Evolutionary conservation across 2,888 invertebrate genomes (phyloP).

Genomic region (Timandra comae): DNA sequence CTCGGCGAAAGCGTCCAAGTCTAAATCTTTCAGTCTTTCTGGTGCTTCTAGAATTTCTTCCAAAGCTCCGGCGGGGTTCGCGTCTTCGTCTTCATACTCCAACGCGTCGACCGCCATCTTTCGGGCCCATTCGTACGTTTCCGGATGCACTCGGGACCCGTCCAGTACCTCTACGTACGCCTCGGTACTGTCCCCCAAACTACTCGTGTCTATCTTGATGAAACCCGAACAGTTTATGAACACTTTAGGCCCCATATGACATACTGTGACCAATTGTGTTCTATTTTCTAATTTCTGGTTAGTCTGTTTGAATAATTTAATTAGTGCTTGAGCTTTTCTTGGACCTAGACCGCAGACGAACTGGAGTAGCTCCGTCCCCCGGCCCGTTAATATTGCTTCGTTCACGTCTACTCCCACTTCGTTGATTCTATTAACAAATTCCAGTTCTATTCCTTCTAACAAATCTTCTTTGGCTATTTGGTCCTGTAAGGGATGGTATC

Average conservation of each 20-base stretch:
- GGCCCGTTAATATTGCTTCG: conserved; percentile 90
- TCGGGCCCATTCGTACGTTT: conserved; percentile 99
- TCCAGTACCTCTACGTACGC: conserved; percentile 97
- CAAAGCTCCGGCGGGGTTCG: conserved; percentile 96
- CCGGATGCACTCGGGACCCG: conserved; percentile 98
- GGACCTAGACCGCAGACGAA: conserved; percentile 98
- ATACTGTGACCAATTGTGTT: conserved; percentile 95
- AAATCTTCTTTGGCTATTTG: conserved; percentile 90
- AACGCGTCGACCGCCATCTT: conserved; percentile 99
- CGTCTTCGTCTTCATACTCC: conserved; percentile 98
- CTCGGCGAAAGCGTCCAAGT: conserved; percentile 98
- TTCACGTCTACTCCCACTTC: conserved; percentile 99
- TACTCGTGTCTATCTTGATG: conserved; percentile 98
- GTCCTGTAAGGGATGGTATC: conserved; percentile 92
- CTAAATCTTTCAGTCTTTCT: conserved; percentile 94
- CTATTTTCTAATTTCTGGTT: conserved; percentile 95
- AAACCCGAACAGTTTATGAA: conserved; percentile 99
- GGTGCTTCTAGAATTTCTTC: conserved; percentile 98
- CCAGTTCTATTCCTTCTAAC: conserved; percentile 88
- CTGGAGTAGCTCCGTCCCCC: conserved; percentile 93
- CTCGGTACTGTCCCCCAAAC: conserved; percentile 95
- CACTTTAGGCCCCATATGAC: conserved; percentile 98
- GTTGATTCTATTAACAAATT: conserved; percentile 96
- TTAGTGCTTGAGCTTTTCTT: conserved; percentile 91
- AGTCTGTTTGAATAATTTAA: conserved; percentile 91